Conservation (phyloP, 2,888 invertebrate species). For the Venustoraphidia nigricollis region DNA sequence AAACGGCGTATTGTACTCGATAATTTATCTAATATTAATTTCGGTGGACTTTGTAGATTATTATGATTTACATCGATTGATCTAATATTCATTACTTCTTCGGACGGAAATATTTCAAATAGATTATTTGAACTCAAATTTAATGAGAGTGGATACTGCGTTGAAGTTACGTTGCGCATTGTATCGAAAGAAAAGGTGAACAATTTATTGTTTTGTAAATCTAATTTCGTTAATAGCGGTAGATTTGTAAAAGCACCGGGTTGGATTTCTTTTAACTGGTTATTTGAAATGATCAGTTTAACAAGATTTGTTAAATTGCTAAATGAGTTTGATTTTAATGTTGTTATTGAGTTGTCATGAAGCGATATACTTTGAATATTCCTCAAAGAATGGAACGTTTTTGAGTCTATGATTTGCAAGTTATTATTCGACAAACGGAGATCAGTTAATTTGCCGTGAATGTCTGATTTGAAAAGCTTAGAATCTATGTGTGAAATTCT, state of each 20-base stretch:
- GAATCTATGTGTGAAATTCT: conserved; percentile 54
- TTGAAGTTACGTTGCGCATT: conserved; percentile 54
- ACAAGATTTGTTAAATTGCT: conserved; percentile 60
- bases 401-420: conserved; percentile 46
- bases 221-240: conserved; percentile 59
- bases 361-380: conserved; percentile 65
- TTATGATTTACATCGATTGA: conserved; percentile 58
- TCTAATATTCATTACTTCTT: conserved; percentile 41
- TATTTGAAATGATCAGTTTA: conserved; percentile 71
- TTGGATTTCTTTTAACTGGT: conserved; percentile 58
- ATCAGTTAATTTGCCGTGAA: conserved; percentile 59
- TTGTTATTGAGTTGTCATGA: conserved; percentile 60
- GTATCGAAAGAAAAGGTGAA: conserved; percentile 48
- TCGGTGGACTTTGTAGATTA: conserved; percentile 26
- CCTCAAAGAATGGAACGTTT: conserved; percentile 55
- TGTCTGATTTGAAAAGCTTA: conserved; percentile 43
- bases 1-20: conserved; percentile 32
- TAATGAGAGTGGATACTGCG: conserved; percentile 38
- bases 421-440: conserved; percentile 72
- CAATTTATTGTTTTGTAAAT: conserved; percentile 65
- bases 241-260: conserved; percentile 59
- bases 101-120: conserved; percentile 28
- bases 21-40: conserved; percentile 3
- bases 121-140: conserved; percentile 63
- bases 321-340: conserved; percentile 57